Base-by-base conservation (phyloP, 2,797 vertebrate species). In the Epinephelus malabaricus region DNA sequence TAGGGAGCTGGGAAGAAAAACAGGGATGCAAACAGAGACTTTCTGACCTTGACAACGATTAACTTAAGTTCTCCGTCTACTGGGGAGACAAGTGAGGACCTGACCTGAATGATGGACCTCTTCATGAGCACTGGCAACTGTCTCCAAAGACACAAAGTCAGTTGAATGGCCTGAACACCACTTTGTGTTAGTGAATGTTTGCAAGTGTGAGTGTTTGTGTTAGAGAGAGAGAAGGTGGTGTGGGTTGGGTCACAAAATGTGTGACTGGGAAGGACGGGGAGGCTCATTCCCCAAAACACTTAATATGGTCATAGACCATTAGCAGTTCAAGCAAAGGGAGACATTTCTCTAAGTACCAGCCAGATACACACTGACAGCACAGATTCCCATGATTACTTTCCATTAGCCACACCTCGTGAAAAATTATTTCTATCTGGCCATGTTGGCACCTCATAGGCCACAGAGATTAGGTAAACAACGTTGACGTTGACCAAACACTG, bases 241-340 rank as follows among this genome's bases (percentile, higher is more conserved):
- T 62, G 18, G 62, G 56, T 21, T 46, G 30, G 66, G 65, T 75
- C 62, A 66, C 63, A 67, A 60, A 83, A 50, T 46, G 61, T 18
- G 19, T 74, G 46, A 79, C 56, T 72, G 60, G 38, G 25, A 79
- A 62, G 27, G 27, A 81, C 69, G 3, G 47, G 40, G 47, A 73
- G 67, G 69, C 67, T 86, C 64, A 69, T 65, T 85, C 51, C 69
- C 61, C 62, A 27, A 65, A 87, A 80, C 58, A 72, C 83, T 84
- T 79, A 77, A 66, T 78, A 77, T 3, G 46, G 88, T 89, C 74
- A 86, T 83, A 88, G 65, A 81, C 84, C 81, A 90, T 88, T 87
- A 86, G 68, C 74, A 58, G 71, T 73, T 83, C 66, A 80, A 84
- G 88, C 68, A 73, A 81, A 67, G 74, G 64, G 75, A 79, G 73